Conservation (phyloP, 2,888 invertebrate species). For the Autographa gamma region DNA sequence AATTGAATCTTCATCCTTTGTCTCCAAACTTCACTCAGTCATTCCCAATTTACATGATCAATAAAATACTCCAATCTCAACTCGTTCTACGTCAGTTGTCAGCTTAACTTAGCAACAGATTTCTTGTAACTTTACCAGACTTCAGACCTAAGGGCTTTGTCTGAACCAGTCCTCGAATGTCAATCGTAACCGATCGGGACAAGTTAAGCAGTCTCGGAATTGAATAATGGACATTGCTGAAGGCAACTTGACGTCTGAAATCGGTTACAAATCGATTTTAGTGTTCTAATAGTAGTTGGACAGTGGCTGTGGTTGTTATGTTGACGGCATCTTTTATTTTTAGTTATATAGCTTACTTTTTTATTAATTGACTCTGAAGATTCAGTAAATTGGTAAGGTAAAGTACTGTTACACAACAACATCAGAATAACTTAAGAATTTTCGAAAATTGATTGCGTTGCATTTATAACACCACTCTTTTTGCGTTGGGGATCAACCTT, state of each 20-base stretch:
- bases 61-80: neutral
- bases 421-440: too few species aligned
- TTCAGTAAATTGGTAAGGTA: too few species aligned
- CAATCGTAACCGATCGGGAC: neutral
- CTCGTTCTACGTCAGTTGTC: neutral
- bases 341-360: too few species aligned
- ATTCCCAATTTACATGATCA: neutral
- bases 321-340: too few species aligned
- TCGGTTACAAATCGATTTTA: neutral
- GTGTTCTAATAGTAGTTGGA: neutral
- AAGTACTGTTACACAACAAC: too few species aligned
- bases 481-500: too few species aligned
- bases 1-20: too few species aligned
- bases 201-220: neutral
- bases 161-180: neutral
- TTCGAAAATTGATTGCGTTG: too few species aligned
- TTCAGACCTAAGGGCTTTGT: neutral
- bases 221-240: neutral
- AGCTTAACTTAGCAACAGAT: neutral
- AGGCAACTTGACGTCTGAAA: neutral
- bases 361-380: too few species aligned
- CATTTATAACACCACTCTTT: too few species aligned
- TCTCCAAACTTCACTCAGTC: neutral
- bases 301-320: too few species aligned
- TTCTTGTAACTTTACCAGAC: neutral